Evolutionary conservation across 2,113 vertebrate species (phyloP), one percentile per base, ranked within the genome.

Genomic region (Crotalus horridus): DNA sequence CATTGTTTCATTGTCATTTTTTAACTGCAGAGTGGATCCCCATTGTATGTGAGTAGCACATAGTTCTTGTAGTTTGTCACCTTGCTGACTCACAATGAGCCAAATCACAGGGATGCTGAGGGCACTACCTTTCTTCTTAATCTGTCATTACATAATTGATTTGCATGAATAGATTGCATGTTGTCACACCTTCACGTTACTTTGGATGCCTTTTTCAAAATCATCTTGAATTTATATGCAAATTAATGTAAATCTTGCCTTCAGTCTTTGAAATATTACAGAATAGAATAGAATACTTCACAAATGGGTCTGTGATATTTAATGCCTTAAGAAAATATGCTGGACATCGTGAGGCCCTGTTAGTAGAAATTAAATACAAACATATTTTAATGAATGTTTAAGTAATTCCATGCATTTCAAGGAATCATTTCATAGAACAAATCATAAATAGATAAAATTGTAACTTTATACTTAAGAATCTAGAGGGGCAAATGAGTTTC

Each of bases 11-110:
- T 94, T 97, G 96, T 96, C 96, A 94, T 96, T 91, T 95, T 81
- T 96, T 95, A 96, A 97, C 97, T 96, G 96, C 98, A 98, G 97
- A 98, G 97, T 97, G 98, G 98, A 98, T 94, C 97, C 97, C 97
- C 98, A 95, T 96, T 98, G 97, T 98, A 96, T 98, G 98, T 98
- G 98, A 98, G 98, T 98, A 98, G 98, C 97, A 96, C 95, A 97
- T 96, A 97, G 96, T 23, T 64, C 11, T 23, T 91, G 91, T 59
- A 87, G 46, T 93, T 89, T 91, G 93, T 95, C 58, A 53, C 87
- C 43, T 85, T 51, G 96, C 39, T 94, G 74, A 81, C 87, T 88
- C 91, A 64, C 29, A 0, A 89, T 6, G 3, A 74, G 20, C 8
- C 10, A 7, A 39, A 1, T 6, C 92, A 54, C 92, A 8, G 93